Percentiles rank a stretch among this genome's conserved stretches.
Evolutionary conservation across 64 coral and sea anemone genomes (phyloP).

Genomic region (Montipora capricornis): DNA sequence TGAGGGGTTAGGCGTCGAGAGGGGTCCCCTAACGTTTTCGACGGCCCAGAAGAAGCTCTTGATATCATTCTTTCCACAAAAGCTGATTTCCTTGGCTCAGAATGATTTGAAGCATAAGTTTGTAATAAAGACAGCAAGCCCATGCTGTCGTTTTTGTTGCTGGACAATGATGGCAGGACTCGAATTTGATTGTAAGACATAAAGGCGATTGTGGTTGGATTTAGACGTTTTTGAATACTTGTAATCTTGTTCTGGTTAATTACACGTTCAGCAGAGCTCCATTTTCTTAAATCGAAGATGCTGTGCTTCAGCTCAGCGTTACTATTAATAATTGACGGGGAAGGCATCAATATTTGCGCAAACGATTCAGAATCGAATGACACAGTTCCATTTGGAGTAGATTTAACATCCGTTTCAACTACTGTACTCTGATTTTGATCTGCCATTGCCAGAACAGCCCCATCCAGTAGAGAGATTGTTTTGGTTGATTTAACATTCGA

Average conservation of each 20-base stretch:
- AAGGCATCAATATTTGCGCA: background rate
- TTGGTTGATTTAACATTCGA: background rate
- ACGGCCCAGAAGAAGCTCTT: background rate
- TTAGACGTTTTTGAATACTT: background rate
- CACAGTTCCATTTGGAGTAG: background rate
- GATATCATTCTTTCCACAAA: background rate
- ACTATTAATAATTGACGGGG: background rate
- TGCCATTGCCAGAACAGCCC: background rate
- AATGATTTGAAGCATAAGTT: background rate
- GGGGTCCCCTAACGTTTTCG: background rate
- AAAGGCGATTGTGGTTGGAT: background rate
- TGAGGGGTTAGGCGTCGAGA: background rate
- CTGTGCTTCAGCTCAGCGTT: background rate
- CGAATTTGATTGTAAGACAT: background rate
- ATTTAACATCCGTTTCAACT: background rate
- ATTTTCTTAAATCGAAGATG: background rate
- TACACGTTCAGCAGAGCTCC: no score
- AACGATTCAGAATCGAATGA: constrained; percentile 11
- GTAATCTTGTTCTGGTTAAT: background rate
- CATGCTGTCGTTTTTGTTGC: background rate
- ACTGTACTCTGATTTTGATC: background rate
- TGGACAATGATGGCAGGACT: background rate
- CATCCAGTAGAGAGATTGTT: background rate
- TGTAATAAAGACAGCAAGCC: background rate
- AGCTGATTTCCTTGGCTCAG: constrained; percentile 21